Evolutionary conservation across 2,113 vertebrate genomes (phyloP).

Genomic region (Phoenicopterus ruber): DNA sequence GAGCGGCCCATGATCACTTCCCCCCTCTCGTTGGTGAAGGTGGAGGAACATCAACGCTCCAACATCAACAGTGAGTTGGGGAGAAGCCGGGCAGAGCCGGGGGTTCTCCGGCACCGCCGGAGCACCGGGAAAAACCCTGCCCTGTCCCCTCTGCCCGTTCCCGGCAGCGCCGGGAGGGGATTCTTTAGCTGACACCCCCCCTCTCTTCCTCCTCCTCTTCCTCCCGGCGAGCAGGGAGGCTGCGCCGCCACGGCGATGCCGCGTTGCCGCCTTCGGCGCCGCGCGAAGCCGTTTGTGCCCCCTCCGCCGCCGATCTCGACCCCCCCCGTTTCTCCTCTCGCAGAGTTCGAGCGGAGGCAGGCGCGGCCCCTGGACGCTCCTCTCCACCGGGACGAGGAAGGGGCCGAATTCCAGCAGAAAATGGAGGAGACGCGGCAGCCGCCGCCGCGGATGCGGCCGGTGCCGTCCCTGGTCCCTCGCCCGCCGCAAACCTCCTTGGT

Average conservation of each 20-base stretch:
- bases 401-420: constrained; percentile 68
- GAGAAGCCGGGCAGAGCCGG: neutral
- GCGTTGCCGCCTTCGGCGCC: too few relatives aligned
- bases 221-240: neutral
- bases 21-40: constrained; percentile 62
- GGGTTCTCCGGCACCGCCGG: too few relatives aligned
- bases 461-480: constrained; percentile 90
- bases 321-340: neutral
- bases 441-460: constrained; percentile 83
- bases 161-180: neutral
- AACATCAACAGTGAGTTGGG: constrained; percentile 74
- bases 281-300: too few relatives aligned
- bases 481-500: constrained; percentile 90
- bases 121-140: too few relatives aligned
- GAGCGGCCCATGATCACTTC: constrained; percentile 62
- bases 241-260: rapidly evolving
- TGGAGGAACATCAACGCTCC: constrained; percentile 72
- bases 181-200: neutral
- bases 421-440: constrained; percentile 80
- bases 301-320: rapidly evolving
- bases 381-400: constrained; percentile 74
- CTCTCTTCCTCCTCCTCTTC: too few relatives aligned
- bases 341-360: constrained; percentile 86
- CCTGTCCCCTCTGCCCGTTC: neutral
- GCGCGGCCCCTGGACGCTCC: constrained; percentile 78